Percentiles rank a stretch among this genome's conserved stretches.
These are phyloP conservation scores for Dysmachus trigonus DNA, from an alignment of 2,888 invertebrate species.

Conservation along the genomic window DNA sequence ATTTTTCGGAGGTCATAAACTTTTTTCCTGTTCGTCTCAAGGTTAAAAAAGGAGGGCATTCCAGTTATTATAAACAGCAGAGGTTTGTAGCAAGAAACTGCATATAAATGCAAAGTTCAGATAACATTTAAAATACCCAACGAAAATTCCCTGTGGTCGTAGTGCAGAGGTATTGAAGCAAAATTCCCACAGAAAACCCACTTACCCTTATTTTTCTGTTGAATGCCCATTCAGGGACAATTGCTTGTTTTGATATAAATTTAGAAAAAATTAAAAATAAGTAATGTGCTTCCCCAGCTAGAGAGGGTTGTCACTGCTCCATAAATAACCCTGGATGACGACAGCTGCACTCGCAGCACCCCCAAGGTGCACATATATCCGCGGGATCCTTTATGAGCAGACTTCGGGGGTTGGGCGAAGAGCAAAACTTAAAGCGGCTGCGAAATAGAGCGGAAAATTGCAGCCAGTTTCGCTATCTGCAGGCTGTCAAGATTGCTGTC, in stretches of 20 bases:
- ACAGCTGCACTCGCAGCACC: not conserved
- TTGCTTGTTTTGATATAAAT: not conserved
- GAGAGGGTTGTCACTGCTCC: not conserved
- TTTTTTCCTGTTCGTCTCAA: too few species aligned
- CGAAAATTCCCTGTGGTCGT: not conserved
- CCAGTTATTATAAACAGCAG: too few species aligned
- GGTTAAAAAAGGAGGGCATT: too few species aligned
- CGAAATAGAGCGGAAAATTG: not conserved
- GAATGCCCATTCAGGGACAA: not conserved
- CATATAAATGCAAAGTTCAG: not conserved
- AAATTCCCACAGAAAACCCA: not conserved
- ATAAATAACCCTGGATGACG: not conserved
- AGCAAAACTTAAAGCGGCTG: not conserved
- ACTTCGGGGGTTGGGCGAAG: not conserved
- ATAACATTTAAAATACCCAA: not conserved
- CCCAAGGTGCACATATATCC: not conserved
- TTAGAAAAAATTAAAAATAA: not conserved
- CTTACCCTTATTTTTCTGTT: not conserved
- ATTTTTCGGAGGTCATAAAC: too few species aligned
- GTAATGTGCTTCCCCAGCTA: not conserved
- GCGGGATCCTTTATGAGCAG: not conserved
- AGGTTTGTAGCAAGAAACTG: too few species aligned
- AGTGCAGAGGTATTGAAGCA: not conserved
- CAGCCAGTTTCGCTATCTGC: not conserved
- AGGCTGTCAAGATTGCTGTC: conserved; percentile 12